A percentile compares a stretch with the other conserved stretches of the same genome.
Conservation (phyloP, 2,797 vertebrate genomes). For the Nyctibius grandis region DNA sequence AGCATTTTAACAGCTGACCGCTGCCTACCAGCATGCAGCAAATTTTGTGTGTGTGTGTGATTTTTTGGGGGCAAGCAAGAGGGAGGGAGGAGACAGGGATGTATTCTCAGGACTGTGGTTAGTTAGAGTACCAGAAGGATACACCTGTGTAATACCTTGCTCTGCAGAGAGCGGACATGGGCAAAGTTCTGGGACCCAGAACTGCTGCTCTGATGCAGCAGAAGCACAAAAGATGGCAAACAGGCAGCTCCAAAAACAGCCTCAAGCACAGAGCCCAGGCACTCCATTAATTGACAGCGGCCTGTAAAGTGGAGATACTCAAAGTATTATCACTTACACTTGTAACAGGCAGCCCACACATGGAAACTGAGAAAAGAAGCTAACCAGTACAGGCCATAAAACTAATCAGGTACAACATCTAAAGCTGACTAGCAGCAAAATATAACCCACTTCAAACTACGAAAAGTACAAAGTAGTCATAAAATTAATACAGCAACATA, state of each 20-base stretch:
- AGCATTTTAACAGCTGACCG: not conserved
- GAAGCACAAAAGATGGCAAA: not conserved
- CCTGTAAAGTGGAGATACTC: not conserved
- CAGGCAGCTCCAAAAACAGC: no score
- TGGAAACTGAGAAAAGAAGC: not conserved
- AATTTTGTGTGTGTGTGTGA: not conserved
- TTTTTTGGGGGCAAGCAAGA: accelerated
- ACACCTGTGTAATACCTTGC: not conserved
- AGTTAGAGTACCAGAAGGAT: not conserved
- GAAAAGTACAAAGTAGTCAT: not conserved
- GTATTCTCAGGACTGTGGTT: not conserved
- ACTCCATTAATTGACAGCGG: not conserved
- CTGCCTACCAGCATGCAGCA: not conserved
- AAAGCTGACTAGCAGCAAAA: not conserved
- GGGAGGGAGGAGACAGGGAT: not conserved
- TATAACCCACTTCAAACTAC: not conserved
- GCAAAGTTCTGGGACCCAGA: not conserved
- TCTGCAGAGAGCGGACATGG: accelerated
- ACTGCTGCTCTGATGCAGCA: not conserved
- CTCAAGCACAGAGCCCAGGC: accelerated
- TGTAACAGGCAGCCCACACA: not conserved
- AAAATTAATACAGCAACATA: not conserved
- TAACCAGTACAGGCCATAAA: not conserved
- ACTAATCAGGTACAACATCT: not conserved
- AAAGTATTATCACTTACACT: not conserved